Percentiles rank a stretch among this genome's conserved stretches.
Conservation (phyloP, 2,888 invertebrate species). For the Phasia obesa region DNA sequence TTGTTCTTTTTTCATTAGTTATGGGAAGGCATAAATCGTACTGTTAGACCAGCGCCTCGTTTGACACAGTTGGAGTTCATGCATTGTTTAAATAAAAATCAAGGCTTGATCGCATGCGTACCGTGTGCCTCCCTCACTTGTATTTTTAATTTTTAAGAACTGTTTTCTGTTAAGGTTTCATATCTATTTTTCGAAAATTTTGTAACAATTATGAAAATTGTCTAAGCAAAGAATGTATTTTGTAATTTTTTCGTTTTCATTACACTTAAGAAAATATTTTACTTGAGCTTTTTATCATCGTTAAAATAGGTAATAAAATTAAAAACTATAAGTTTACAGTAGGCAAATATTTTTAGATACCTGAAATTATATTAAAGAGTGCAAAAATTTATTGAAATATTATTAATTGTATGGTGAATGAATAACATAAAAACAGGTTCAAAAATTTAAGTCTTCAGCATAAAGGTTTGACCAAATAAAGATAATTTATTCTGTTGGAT, state of each 20-base stretch:
- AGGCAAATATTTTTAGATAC: too few species aligned
- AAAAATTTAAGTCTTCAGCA: too few species aligned
- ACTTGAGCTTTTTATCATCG: too few species aligned
- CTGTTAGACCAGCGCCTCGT: conserved; percentile 64
- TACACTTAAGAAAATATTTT: conserved; percentile 16
- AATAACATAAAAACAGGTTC: too few species aligned
- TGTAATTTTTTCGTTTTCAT: background rate
- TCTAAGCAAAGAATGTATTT: conserved; percentile 5
- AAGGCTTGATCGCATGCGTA: conserved; percentile 60
- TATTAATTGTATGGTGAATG: too few species aligned
- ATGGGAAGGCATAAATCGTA: conserved; percentile 61
- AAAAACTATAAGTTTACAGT: too few species aligned
- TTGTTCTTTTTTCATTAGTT: conserved; percentile 47
- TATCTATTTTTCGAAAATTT: background rate
- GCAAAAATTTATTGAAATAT: too few species aligned
- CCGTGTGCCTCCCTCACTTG: conserved; percentile 50
- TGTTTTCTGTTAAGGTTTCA: conserved; percentile 20
- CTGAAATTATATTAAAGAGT: too few species aligned
- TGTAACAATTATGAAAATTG: conserved; percentile 49
- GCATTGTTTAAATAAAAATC: conserved; percentile 59
- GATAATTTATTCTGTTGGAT: too few species aligned
- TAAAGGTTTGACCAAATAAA: too few species aligned
- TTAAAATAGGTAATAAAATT: too few species aligned
- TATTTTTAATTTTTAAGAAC: background rate
- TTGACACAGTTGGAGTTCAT: conserved; percentile 68